Evolutionary conservation across 2,113 vertebrate genomes (phyloP).

Genomic region (Rhinolophus sinicus): DNA sequence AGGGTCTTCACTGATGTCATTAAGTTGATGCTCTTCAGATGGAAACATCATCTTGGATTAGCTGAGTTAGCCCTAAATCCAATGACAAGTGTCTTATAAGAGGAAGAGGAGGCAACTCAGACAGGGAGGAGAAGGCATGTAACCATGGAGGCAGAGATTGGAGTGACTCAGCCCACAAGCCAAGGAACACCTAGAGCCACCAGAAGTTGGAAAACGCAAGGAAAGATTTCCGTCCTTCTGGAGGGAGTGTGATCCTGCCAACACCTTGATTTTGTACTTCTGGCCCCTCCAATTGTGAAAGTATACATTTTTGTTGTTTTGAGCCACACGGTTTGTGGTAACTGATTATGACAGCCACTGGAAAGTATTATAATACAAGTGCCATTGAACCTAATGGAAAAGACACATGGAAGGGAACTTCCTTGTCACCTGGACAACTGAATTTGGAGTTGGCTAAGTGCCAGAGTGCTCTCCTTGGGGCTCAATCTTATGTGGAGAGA

Average conservation of each 20-base stretch:
- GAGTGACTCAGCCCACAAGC: neutral
- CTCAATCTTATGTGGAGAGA: neutral
- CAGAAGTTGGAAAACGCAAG: neutral
- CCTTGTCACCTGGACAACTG: neutral
- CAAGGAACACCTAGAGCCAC: neutral
- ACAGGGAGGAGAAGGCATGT: too few species aligned
- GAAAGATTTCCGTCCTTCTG: neutral
- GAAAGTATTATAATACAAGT: neutral
- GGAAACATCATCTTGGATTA: neutral
- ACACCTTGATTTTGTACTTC: neutral
- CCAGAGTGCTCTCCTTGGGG: neutral
- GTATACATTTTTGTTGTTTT: neutral
- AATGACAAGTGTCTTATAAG: neutral
- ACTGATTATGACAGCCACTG: neutral
- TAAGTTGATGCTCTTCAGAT: neutral
- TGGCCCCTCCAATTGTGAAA: neutral
- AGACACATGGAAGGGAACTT: neutral
- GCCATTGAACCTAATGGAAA: neutral
- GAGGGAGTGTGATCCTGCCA: neutral
- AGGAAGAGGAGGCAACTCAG: neutral
- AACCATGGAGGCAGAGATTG: neutral
- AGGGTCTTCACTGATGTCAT: neutral
- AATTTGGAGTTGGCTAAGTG: neutral
- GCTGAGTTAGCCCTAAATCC: neutral
- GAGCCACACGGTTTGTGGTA: neutral